Evolutionary conservation across 1,140 invertebrate species (phyloP), one percentile per base, ranked within the genome.

Genomic region (Platyscapa corneri): DNA sequence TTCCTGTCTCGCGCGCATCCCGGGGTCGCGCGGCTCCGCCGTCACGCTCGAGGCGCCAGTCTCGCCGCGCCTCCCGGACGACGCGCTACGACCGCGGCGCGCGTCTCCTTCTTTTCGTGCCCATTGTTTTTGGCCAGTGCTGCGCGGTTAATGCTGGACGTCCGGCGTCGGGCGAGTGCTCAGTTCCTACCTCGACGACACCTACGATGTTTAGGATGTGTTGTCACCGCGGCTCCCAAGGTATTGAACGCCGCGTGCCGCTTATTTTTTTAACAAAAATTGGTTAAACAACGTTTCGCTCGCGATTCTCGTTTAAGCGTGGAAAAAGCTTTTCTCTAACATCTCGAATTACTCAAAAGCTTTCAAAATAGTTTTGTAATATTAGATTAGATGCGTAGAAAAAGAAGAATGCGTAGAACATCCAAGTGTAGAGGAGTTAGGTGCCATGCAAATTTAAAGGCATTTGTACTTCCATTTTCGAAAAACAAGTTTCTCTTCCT

Each of bases 1-100:
- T 88, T 92, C 91, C 90, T 91, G 90, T 84, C 70, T 89, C 87
- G 77, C 87, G 82, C 88, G 86, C 89, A 91, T 92, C 91, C 90
- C 91, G 65, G 27, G 49, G n/a, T 23, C 39, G 37, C 64, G 64
- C 42, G 30, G 27, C 56, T 14, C 6, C 84, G 85, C 75, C 85
- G 89, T 91, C 89, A 90, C 86, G 88, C 88, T 89, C 75, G 78
- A 81, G 83, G 85, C 82, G 80, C 37, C 80, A 60, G 77, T 86
- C 60, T 83, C 87, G 79, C 42, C 70, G 77, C 49, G 82, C 74
- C 72, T 49, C 74, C 39, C 74, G 78, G 77, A 74, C 81, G 39
- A 64, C 72, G 72, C 37, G 49, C 14, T 10, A 67, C 79, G 14
- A 70, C n/a, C 6, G 56, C 27, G 32, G 39, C 37, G 49, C 37